Conservation (phyloP, 2,888 invertebrate species). For the Amphipoea lucens region DNA sequence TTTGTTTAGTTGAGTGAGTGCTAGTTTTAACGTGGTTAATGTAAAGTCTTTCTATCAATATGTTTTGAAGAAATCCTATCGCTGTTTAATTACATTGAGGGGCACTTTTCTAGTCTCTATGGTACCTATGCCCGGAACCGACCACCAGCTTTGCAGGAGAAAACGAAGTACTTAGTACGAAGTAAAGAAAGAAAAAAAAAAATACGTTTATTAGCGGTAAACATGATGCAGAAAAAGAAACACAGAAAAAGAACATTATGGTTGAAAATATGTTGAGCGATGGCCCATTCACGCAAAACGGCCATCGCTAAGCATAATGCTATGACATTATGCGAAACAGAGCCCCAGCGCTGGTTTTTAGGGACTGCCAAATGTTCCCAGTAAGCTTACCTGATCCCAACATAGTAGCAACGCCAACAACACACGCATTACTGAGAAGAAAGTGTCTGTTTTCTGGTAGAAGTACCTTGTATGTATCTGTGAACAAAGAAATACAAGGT, state of each 20-base stretch:
- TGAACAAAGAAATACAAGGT: slow-evolving; percentile 2
- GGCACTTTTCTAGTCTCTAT: no score
- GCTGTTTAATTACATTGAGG: no score
- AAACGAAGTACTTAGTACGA: no score
- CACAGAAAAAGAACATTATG: background rate
- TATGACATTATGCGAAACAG: background rate
- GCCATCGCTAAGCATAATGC: background rate
- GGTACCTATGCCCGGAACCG: background rate
- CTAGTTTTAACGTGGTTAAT: no score
- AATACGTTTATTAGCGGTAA: no score
- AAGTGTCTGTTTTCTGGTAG: slow-evolving; percentile 33
- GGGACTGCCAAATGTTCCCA: background rate
- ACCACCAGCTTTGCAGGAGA: background rate
- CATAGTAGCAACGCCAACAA: slow-evolving; percentile 57
- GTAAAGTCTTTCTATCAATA: no score
- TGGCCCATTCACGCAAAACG: background rate
- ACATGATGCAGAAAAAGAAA: no score
- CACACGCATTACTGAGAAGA: slow-evolving; percentile 58
- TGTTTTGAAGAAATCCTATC: no score
- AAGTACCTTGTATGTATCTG: slow-evolving; percentile 47
- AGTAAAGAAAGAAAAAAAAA: no score
- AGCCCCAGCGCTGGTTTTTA: background rate
- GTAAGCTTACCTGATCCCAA: slow-evolving; percentile 59
- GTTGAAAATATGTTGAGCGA: background rate
- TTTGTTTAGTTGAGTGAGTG: no score